These are phyloP conservation scores for Cheirogaleus medius DNA, from an alignment of 2,113 vertebrate genomes.

Conservation along the genomic window DNA sequence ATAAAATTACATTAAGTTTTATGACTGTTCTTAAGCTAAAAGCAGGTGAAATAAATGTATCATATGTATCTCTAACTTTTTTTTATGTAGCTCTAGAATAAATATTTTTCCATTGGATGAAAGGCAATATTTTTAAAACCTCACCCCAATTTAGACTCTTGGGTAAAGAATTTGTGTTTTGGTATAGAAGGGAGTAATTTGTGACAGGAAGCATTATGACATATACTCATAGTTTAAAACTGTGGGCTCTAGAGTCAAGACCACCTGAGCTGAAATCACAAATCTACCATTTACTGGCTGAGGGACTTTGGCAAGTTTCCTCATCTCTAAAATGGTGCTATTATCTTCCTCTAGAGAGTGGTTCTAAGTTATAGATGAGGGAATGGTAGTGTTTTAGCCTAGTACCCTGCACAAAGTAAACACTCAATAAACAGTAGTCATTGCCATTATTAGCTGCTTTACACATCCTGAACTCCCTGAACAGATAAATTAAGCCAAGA, in stretches of 20 bases:
- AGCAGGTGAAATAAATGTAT: background rate
- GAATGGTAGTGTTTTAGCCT: background rate
- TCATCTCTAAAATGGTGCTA: background rate
- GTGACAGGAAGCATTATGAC: background rate
- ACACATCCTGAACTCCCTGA: background rate
- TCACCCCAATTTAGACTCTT: background rate
- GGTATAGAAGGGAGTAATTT: background rate
- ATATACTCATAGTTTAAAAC: background rate
- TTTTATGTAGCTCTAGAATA: background rate
- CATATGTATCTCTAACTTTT: background rate
- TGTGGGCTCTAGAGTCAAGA: background rate
- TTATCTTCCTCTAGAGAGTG: background rate
- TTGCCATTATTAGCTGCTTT: background rate
- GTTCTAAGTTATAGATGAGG: background rate
- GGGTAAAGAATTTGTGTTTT: background rate
- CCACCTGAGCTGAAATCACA: background rate
- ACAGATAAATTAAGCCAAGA: background rate
- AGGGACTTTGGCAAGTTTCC: background rate
- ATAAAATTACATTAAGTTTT: background rate
- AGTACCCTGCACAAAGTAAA: background rate
- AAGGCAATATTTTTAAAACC: background rate
- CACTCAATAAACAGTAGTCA: background rate
- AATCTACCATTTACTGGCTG: background rate
- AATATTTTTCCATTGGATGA: background rate
- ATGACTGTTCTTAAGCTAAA: slow-evolving; percentile 20